Evolutionary conservation across 2,113 vertebrate species (phyloP).

Genomic region (Phylloscopus whistleri): DNA sequence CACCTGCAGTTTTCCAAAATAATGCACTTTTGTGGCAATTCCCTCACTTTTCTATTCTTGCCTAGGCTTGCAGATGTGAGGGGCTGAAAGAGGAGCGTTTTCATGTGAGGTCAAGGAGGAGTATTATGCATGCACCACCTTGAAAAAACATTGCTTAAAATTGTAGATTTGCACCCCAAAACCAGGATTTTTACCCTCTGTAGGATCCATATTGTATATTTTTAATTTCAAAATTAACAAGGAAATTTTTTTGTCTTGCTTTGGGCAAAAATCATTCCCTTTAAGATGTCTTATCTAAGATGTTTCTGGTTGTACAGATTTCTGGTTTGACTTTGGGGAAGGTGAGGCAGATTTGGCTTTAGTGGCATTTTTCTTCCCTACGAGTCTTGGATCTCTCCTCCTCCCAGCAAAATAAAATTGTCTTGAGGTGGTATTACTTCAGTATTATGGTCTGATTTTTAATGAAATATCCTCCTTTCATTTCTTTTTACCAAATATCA

Average conservation of each 20-base stretch:
- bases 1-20: neutral
- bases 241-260: neutral
- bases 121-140: neutral
- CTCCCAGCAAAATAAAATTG: neutral
- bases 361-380: neutral
- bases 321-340: neutral
- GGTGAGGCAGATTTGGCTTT: neutral
- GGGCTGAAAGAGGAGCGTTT: neutral
- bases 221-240: neutral
- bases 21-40: neutral
- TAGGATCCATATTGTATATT: neutral
- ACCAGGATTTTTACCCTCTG: neutral
- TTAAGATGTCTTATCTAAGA: neutral
- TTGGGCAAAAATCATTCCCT: neutral
- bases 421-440: neutral
- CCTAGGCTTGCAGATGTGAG: neutral
- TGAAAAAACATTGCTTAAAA: neutral
- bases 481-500: neutral
- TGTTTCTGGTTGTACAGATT: neutral
- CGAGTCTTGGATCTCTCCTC: neutral
- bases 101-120: neutral
- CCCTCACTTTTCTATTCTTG: neutral
- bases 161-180: neutral
- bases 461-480: neutral
- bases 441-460: neutral